Evolutionary conservation across 2,888 invertebrate genomes (phyloP).

Genomic region (Panzeria rudis): DNA sequence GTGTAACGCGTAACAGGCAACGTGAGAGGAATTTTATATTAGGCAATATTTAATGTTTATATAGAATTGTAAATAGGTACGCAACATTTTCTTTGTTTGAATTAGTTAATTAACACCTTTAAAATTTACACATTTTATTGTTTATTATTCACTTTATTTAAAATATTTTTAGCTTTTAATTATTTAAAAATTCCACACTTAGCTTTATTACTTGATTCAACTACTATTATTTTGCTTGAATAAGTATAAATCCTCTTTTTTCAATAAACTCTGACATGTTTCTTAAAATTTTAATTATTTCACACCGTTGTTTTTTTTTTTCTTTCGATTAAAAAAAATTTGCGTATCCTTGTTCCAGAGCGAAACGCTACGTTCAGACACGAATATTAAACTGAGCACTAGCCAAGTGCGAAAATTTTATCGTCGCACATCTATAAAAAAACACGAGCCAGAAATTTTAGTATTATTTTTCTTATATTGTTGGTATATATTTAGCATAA

Average conservation of each 20-base stretch:
- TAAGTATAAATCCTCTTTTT: slow-evolving; percentile 4
- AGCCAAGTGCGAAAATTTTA: slow-evolving; percentile 78
- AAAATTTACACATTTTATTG: neutral
- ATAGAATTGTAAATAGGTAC: neutral
- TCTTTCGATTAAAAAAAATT: slow-evolving; percentile 53
- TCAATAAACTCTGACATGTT: slow-evolving; percentile 10
- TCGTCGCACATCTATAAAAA: slow-evolving; percentile 74
- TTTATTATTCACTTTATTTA: neutral
- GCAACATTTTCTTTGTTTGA: slow-evolving; percentile 2
- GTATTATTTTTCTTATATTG: slow-evolving; percentile 31
- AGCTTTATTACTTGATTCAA: slow-evolving; percentile 7
- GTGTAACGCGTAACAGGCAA: slow-evolving; percentile 52
- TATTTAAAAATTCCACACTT: neutral
- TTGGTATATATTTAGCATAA: slow-evolving; percentile 52
- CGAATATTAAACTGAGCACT: slow-evolving; percentile 84
- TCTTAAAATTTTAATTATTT: slow-evolving; percentile 14
- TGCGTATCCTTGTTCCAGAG: slow-evolving; percentile 81
- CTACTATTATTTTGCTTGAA: neutral
- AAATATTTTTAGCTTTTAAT: neutral
- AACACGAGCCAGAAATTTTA: slow-evolving; percentile 57
- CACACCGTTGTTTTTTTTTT: slow-evolving; percentile 64
- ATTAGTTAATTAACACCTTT: neutral
- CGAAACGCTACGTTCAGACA: slow-evolving; percentile 83
- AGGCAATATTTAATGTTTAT: slow-evolving; percentile 14
- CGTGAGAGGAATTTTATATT: slow-evolving; percentile 51